A percentile compares a stretch with the other conserved stretches of the same genome.
phyloP scores from a whole-genome alignment of 2,888 invertebrate genomes.

The Trachelus tabidus region DNA sequence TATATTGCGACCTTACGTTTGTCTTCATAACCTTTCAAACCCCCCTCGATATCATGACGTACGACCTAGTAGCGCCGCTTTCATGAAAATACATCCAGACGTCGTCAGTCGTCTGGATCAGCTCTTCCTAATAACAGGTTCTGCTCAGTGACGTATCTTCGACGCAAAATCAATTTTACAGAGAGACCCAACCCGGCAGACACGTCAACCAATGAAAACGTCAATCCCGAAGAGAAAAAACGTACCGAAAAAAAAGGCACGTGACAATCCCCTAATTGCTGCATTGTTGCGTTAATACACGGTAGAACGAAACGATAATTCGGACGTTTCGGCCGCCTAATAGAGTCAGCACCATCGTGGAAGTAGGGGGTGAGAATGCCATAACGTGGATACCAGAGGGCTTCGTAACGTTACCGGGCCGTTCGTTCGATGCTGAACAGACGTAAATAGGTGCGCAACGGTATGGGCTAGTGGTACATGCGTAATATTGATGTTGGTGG shows the following conservation, averaged over 20 bases:
- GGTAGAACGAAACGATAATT: slow-evolving; percentile 57
- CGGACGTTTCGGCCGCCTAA: slow-evolving; percentile 52
- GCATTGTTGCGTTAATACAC: slow-evolving; percentile 59
- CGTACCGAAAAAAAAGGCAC: not conserved
- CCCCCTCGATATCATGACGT: not conserved
- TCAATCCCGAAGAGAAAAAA: not conserved
- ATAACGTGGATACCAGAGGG: slow-evolving; percentile 33
- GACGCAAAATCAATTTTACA: not conserved
- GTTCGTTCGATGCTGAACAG: slow-evolving; percentile 6
- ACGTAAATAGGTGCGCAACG: not conserved
- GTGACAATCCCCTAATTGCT: slow-evolving; percentile 44
- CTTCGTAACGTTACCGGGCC: slow-evolving; percentile 35
- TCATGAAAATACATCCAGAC: not conserved
- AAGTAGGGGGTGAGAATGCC: slow-evolving; percentile 43
- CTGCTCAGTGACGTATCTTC: not conserved
- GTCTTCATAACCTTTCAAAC: not conserved
- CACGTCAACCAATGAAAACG: not conserved
- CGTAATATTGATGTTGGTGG: not conserved
- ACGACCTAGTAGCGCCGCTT: not conserved
- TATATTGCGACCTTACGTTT: slow-evolving; percentile 1
- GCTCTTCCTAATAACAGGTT: not conserved
- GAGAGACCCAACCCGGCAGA: not conserved
- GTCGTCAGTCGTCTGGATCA: not conserved
- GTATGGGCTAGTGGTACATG: not conserved
- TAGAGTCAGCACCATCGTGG: slow-evolving; percentile 57